These are phyloP conservation scores for Euglossa dilemma DNA, from an alignment of 1,140 invertebrate genomes.

Conservation along the genomic window DNA sequence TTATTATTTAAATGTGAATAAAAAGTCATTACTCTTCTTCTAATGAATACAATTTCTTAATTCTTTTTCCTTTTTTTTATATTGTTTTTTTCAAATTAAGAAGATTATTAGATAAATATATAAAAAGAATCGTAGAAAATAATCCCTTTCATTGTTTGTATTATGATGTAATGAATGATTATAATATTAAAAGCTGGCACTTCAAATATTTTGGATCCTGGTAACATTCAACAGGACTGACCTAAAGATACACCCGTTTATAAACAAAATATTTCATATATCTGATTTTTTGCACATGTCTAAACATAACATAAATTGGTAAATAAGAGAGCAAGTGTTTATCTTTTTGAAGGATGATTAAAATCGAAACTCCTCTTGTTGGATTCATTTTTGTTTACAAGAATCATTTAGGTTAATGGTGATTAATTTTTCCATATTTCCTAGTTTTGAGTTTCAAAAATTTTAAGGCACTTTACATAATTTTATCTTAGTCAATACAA, in stretches of 20 bases:
- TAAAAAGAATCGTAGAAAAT: not conserved
- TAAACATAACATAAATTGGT: slow-evolving; percentile 1
- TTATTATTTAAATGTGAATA: too few species aligned
- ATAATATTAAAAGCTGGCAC: not conserved
- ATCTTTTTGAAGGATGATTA: not conserved
- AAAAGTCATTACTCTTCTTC: not conserved
- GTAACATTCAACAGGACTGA: slow-evolving; percentile 17
- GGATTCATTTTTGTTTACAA: not conserved
- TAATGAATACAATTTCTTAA: not conserved
- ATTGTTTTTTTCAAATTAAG: not conserved
- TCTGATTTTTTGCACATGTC: not conserved
- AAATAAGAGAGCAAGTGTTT: slow-evolving; percentile 31
- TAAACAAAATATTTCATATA: not conserved
- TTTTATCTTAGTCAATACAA: not conserved
- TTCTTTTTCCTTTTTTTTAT: not conserved
- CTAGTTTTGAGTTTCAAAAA: not conserved
- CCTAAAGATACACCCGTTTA: slow-evolving; percentile 8
- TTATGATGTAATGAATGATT: not conserved
- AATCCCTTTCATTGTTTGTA: not conserved
- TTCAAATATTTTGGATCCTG: slow-evolving; percentile 18
- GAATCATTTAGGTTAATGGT: not conserved
- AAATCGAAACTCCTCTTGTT: not conserved
- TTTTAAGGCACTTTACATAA: not conserved
- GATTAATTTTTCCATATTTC: not conserved
- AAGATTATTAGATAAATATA: too few species aligned